Conservation (phyloP, 92 coral and sea anemone genomes). For the Porites rus region DNA sequence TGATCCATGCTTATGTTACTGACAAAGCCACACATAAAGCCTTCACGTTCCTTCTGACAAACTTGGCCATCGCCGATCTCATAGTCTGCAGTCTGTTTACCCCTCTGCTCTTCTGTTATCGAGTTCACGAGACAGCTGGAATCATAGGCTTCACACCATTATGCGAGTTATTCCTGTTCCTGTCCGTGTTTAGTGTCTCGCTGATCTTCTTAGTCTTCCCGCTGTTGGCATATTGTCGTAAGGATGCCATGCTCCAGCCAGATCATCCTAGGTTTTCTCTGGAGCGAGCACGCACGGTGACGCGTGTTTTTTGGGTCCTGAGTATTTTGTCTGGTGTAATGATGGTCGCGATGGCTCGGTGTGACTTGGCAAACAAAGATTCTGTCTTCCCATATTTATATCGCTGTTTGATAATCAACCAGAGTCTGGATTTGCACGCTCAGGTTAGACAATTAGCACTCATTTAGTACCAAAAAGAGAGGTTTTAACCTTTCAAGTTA, state of each 20-base stretch:
- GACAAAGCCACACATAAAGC: constrained; percentile 72
- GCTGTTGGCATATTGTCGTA: constrained; percentile 83
- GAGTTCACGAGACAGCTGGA: constrained; percentile 80
- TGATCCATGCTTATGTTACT: constrained; percentile 72
- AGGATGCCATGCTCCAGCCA: constrained; percentile 75
- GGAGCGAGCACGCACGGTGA: constrained; percentile 59
- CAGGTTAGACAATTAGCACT: constrained; percentile 6
- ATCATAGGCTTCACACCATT: constrained; percentile 85
- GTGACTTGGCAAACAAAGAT: constrained; percentile 59
- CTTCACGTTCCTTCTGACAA: constrained; percentile 80
- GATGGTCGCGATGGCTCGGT: constrained; percentile 79
- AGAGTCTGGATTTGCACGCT: constrained; percentile 72
- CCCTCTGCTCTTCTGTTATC: constrained; percentile 84
- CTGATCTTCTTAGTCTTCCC: constrained; percentile 86
- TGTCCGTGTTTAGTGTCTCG: constrained; percentile 81
- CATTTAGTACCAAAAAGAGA: not conserved
- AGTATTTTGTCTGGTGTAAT: constrained; percentile 71
- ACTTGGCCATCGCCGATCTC: constrained; percentile 89
- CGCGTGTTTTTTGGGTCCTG: constrained; percentile 69
- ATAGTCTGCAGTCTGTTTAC: constrained; percentile 82
- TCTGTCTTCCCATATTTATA: constrained; percentile 69
- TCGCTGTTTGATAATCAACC: constrained; percentile 89
- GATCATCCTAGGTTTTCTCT: constrained; percentile 69
- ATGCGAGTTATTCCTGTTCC: constrained; percentile 78
- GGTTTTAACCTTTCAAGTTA: not conserved